These are phyloP conservation scores for Rhinophrynus dorsalis DNA, from an alignment of 2,797 vertebrate genomes.

Conservation along the genomic window DNA sequence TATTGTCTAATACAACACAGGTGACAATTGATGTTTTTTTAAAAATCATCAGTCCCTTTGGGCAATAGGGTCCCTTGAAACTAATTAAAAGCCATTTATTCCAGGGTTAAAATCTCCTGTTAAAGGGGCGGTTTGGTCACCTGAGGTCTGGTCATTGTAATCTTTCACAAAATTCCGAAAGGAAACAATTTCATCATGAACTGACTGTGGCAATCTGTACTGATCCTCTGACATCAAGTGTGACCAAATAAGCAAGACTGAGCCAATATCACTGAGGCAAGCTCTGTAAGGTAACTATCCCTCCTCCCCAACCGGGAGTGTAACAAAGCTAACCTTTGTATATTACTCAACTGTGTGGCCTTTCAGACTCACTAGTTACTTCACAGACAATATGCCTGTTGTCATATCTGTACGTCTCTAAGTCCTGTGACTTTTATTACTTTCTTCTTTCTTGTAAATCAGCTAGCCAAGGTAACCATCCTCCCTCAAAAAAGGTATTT, in stretches of 20 bases:
- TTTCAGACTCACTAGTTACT: slow-evolving; percentile 12
- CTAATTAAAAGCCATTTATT: too few relatives aligned
- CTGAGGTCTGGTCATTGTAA: too few relatives aligned
- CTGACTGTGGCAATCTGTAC: slow-evolving; percentile 18
- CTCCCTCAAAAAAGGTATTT: slow-evolving; percentile 27
- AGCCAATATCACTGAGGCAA: slow-evolving; percentile 14
- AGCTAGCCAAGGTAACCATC: slow-evolving; percentile 15
- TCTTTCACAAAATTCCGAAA: too few relatives aligned
- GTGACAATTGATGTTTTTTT: too few relatives aligned
- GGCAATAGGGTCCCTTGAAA: too few relatives aligned
- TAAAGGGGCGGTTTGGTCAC: too few relatives aligned
- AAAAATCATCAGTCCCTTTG: too few relatives aligned
- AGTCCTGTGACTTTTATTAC: slow-evolving; percentile 45
- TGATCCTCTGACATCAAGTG: not conserved
- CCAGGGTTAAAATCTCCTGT: too few relatives aligned
- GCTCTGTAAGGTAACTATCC: slow-evolving; percentile 5
- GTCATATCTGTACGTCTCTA: slow-evolving; percentile 28
- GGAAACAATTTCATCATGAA: too few relatives aligned
- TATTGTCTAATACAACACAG: too few relatives aligned
- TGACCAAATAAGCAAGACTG: slow-evolving; percentile 10
- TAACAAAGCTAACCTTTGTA: slow-evolving; percentile 43
- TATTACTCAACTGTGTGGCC: slow-evolving; percentile 1
- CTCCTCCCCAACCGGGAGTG: not conserved
- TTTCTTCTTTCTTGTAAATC: slow-evolving; percentile 21
- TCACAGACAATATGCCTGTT: slow-evolving; percentile 45